Percentiles rank a stretch among this genome's conserved stretches.
phyloP scores from a whole-genome alignment of 2,888 invertebrate genomes.

The Molorchus minor region DNA sequence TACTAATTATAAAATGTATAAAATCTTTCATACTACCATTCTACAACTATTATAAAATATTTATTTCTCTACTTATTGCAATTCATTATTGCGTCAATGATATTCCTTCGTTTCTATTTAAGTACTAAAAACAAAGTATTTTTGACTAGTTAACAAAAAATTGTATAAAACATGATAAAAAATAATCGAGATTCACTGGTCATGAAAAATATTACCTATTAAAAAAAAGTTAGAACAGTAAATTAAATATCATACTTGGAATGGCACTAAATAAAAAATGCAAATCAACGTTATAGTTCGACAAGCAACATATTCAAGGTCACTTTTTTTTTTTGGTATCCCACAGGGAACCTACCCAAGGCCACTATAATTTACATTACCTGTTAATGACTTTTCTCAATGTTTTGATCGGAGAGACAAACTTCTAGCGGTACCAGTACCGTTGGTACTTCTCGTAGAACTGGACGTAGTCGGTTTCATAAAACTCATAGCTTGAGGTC shows the following conservation, averaged over 20 bases:
- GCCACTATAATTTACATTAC: conserved; percentile 13
- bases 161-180: conserved; percentile 16
- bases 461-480: conserved; percentile 91
- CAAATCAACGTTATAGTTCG: not conserved
- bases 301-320: conserved; percentile 11
- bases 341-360: not conserved
- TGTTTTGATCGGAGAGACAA: conserved; percentile 44
- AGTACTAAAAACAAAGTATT: conserved; percentile 40
- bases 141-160: conserved; percentile 46
- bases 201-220: conserved; percentile 1
- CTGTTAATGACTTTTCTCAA: conserved; percentile 20
- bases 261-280: conserved; percentile 21
- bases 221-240: not conserved
- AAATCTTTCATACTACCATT: too few relatives aligned
- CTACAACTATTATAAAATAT: too few relatives aligned
- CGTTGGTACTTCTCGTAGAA: conserved; percentile 68
- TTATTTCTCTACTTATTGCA: too few relatives aligned
- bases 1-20: conserved; percentile 32
- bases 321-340: too few relatives aligned
- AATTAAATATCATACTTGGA: conserved; percentile 9
- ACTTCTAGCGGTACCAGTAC: conserved; percentile 20
- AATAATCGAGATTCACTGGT: conserved; percentile 19
- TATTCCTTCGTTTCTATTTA: conserved; percentile 17
- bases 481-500: conserved; percentile 66
- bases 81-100: too few relatives aligned